Conservation (phyloP, 2,888 invertebrate species). For the Tetranychus truncatus region DNA sequence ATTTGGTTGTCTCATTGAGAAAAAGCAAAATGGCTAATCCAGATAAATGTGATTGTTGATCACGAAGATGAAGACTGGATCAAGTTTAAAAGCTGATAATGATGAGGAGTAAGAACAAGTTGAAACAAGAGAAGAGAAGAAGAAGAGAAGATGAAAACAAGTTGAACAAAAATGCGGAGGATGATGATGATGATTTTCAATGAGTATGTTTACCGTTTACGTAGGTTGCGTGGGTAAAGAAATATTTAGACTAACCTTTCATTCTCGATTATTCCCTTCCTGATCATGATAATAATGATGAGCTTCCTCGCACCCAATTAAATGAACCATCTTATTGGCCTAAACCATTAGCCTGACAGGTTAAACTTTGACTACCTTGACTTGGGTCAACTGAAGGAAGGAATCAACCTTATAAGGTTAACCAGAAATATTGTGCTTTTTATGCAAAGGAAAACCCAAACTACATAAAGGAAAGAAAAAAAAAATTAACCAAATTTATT, state of each 20-base stretch:
- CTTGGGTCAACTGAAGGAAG: not conserved
- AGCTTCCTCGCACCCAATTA: not conserved
- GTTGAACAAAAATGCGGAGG: not conserved
- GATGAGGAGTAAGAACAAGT: too few relatives aligned
- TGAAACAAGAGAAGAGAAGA: too few relatives aligned
- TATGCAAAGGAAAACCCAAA: too few relatives aligned
- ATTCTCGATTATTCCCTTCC: not conserved
- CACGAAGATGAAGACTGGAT: not conserved
- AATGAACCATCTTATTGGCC: not conserved
- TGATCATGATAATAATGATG: not conserved
- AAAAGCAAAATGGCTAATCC: not conserved
- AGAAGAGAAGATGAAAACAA: not conserved
- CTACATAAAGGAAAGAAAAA: too few relatives aligned
- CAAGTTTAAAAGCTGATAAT: not conserved
- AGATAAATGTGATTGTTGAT: not conserved
- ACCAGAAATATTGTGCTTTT: too few relatives aligned
- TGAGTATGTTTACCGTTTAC: not conserved
- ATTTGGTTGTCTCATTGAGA: not conserved
- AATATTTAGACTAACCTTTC: not conserved
- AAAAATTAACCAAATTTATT: too few relatives aligned
- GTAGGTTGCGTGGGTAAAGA: not conserved
- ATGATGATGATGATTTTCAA: not conserved
- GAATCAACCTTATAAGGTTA: not conserved
- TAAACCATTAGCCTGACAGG: not conserved
- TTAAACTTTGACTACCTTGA: not conserved